Base-by-base conservation (phyloP, 1,140 invertebrate genomes). In the Glossosoma conforme region DNA sequence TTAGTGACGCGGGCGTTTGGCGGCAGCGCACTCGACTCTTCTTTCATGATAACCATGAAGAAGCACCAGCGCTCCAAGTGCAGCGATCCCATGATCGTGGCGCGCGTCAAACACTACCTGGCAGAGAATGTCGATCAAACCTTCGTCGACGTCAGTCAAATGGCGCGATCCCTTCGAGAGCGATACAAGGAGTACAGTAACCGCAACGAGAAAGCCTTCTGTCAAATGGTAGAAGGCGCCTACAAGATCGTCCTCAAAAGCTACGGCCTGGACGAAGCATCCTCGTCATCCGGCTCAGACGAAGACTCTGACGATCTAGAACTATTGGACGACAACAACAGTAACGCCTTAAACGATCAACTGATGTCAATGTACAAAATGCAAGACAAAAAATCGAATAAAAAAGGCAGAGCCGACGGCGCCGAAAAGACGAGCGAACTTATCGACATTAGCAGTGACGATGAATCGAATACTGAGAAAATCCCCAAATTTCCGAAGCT, bases 91-190 rank as follows among this genome's bases (percentile, higher is more conserved):
- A 53, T 69, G 21, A 71, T 74, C 22, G 70, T 75, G 17, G 66
- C 70, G 22, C 65, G 72, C 47, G 72, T 75, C n/a, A 72, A 73
- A 59, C 72, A 84, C 74, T 85, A 85, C 63, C 72, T 86, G 32
- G 81, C 81, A 49, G 82, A 84, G 59, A 83, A 85, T 68, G 80
- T 83, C 53, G 79, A 84, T 54, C 81, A 83, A 63, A 79, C 81
- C 1, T 85, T 81, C 58, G 77, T 87, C 44, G 82, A 87, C 76
- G 79, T 86, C 21, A 78, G 80, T 58, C 78, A 81, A 63, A 86
- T 88, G 84, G 82, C 84, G 57, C 80, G 82, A 62, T 74, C 78
- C 57, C 73, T 89, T 21, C 82, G 83, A 72, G 78, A 75, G 61
- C 77, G 77, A 58, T 86, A 84, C 66, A 75, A 77, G 14, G 85